Evolutionary conservation across 2,888 invertebrate genomes (phyloP).

Genomic region (Mythimna albipuncta): DNA sequence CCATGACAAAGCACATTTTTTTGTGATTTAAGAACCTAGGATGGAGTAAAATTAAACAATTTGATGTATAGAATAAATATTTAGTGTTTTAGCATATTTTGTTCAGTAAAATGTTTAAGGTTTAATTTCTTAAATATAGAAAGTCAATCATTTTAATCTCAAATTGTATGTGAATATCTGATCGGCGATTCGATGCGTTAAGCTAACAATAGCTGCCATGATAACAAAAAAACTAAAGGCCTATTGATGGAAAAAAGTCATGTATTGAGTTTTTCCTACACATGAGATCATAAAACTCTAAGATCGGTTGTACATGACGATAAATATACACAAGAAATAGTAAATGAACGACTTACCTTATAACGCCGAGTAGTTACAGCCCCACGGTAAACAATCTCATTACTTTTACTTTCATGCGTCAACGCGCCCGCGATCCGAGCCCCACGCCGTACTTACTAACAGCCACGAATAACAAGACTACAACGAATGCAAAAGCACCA

Average conservation of each 20-base stretch:
- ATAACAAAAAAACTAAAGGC: constrained; percentile 8
- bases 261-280: neutral
- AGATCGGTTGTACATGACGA: neutral
- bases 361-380: constrained; percentile 65
- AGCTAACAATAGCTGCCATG: constrained; percentile 19
- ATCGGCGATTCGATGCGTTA: constrained; percentile 2
- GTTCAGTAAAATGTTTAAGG: constrained; percentile 12
- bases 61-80: neutral
- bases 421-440: constrained; percentile 59
- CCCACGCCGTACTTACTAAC: constrained; percentile 67
- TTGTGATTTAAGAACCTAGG: constrained; percentile 66
- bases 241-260: neutral
- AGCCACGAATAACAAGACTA: constrained; percentile 68
- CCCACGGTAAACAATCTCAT: constrained; percentile 69
- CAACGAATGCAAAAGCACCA: constrained; percentile 72
- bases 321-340: constrained; percentile 16
- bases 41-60: neutral
- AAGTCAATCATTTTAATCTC: constrained; percentile 9
- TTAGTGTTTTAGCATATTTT: neutral
- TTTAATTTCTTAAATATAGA: neutral
- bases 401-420: constrained; percentile 75
- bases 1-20: constrained; percentile 14
- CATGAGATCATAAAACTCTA: neutral
- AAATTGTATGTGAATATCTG: neutral
- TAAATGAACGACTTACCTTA: constrained; percentile 73